Evolutionary conservation across 2,888 invertebrate genomes (phyloP).

Genomic region (Drosophila pseudotalamancana): DNA sequence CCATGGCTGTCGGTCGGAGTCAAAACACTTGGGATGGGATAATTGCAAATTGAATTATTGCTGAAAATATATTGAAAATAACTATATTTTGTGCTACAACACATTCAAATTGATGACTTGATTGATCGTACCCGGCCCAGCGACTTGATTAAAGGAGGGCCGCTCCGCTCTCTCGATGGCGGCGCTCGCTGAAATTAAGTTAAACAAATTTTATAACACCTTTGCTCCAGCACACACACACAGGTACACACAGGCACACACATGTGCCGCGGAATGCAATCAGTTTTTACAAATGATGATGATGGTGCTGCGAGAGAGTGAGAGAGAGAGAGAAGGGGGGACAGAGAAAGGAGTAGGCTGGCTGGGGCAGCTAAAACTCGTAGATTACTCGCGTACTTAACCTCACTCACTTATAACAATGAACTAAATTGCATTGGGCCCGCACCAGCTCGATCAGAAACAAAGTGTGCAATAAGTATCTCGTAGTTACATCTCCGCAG

Average conservation of each 20-base stretch:
- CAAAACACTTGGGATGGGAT: slow-evolving; percentile 78
- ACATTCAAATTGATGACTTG: slow-evolving; percentile 80
- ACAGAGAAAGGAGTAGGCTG: slow-evolving; percentile 1
- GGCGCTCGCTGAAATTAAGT: slow-evolving; percentile 80
- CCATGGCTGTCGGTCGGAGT: slow-evolving; percentile 65
- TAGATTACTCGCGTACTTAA: slow-evolving; percentile 74
- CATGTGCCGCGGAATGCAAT: slow-evolving; percentile 65
- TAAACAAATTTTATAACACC: slow-evolving; percentile 84
- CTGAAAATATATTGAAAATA: slow-evolving; percentile 79
- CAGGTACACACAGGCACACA: slow-evolving; percentile 23
- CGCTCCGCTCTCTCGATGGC: slow-evolving; percentile 48
- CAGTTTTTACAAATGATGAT: slow-evolving; percentile 81
- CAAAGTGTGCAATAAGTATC: slow-evolving; percentile 68
- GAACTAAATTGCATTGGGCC: slow-evolving; percentile 77
- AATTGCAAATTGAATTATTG: slow-evolving; percentile 79
- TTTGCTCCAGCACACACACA: slow-evolving; percentile 61
- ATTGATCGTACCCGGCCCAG: slow-evolving; percentile 62
- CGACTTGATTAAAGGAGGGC: slow-evolving; percentile 68
- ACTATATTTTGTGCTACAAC: slow-evolving; percentile 79
- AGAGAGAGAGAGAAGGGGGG: slow-evolving; percentile 1
- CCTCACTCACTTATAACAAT: slow-evolving; percentile 82
- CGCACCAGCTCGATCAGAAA: slow-evolving; percentile 56
- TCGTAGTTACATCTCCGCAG: slow-evolving; percentile 67
- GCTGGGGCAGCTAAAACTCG: slow-evolving; percentile 31
- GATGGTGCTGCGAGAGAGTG: slow-evolving; percentile 45